Conservation (phyloP, 2,113 vertebrate genomes). For the Marmota flaviventris region DNA sequence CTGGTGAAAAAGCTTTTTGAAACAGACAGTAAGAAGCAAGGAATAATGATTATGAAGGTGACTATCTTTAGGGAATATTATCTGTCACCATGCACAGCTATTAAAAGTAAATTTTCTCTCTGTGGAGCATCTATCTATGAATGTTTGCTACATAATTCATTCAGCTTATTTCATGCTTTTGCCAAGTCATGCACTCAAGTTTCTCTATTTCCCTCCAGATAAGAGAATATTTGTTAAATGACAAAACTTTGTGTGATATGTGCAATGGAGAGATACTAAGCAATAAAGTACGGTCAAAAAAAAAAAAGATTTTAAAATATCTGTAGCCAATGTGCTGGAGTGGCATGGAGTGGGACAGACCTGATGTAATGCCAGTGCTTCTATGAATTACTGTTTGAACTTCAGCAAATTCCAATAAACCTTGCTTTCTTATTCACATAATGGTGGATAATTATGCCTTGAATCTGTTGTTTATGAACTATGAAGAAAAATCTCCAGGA, state of each 20-base stretch:
- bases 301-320: background rate
- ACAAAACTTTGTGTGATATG: background rate
- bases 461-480: background rate
- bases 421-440: background rate
- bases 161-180: background rate
- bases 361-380: background rate
- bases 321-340: background rate
- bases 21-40: background rate
- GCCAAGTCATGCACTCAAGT: background rate
- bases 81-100: background rate
- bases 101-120: background rate
- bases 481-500: background rate
- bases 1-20: constrained; percentile 4
- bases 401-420: background rate
- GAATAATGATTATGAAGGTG: background rate
- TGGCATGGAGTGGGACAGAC: background rate
- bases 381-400: background rate
- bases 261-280: background rate
- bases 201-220: background rate
- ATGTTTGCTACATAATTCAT: background rate
- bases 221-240: background rate
- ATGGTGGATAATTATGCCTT: background rate
- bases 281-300: background rate
- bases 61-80: background rate
- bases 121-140: background rate